phyloP scores from a whole-genome alignment of 2,888 invertebrate species.

The Cabera pusaria region DNA sequence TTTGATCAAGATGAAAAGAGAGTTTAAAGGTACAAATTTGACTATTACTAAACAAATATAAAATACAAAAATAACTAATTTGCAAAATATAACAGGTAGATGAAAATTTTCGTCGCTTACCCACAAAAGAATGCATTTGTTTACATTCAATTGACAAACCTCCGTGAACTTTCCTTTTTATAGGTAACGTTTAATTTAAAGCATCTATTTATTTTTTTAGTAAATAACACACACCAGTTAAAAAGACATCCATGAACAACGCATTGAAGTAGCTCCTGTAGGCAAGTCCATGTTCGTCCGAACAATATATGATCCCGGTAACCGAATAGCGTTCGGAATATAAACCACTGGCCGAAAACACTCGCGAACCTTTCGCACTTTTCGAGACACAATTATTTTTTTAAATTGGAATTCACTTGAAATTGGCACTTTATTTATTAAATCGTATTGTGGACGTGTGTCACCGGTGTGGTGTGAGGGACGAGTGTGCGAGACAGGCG shows the following conservation, averaged over 20 bases:
- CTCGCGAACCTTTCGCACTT: conserved; percentile 43
- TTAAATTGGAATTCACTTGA: conserved; percentile 37
- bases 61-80: conserved; percentile 1
- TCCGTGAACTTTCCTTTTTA: too few species aligned
- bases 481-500: conserved; percentile 73
- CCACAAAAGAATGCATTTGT: conserved; percentile 48
- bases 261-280: conserved; percentile 78
- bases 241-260: conserved; percentile 83
- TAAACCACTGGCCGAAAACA: conserved; percentile 58
- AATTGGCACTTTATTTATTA: conserved; percentile 52
- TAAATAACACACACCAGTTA: conserved; percentile 81
- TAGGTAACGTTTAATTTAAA: too few species aligned
- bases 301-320: conserved; percentile 55
- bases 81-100: conserved; percentile 40
- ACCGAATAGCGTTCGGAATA: conserved; percentile 38
- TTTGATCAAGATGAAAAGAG: neutral
- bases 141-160: conserved; percentile 46
- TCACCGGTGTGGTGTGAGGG: conserved; percentile 63
- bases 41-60: neutral
- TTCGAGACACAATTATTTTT: conserved; percentile 24
- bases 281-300: conserved; percentile 80
- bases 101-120: conserved; percentile 45
- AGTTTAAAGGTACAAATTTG: too few species aligned
- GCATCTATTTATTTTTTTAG: too few species aligned
- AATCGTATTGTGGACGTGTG: conserved; percentile 54